phyloP scores from a whole-genome alignment of 2,888 invertebrate species.

The Mimumesa dahlbomi region DNA sequence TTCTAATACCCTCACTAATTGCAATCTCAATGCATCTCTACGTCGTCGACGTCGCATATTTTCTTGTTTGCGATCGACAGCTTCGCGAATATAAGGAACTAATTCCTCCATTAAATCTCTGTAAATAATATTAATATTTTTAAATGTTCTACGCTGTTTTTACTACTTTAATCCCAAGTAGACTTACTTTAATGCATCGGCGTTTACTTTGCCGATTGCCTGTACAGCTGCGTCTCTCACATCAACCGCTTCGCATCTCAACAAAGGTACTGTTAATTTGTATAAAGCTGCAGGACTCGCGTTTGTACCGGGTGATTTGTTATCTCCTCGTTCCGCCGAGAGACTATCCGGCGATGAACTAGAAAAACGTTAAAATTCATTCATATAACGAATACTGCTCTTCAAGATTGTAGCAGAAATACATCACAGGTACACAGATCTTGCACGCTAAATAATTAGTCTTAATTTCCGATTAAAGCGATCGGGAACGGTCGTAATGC shows the following conservation, averaged over 20 bases:
- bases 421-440: constrained; percentile 20
- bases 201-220: constrained; percentile 97
- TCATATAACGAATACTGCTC: background rate
- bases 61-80: constrained; percentile 98
- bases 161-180: background rate
- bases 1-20: constrained; percentile 95
- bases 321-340: constrained; percentile 90
- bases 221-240: constrained; percentile 96
- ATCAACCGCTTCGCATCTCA: constrained; percentile 96
- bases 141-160: background rate
- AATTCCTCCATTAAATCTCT: constrained; percentile 99
- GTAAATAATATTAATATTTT: constrained; percentile 49
- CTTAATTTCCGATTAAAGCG: constrained; percentile 47
- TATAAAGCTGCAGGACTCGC: constrained; percentile 93
- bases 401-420: background rate
- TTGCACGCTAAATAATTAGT: constrained; percentile 32
- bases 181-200: constrained; percentile 94
- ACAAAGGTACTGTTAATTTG: constrained; percentile 94
- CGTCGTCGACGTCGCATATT: constrained; percentile 95
- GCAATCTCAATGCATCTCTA: constrained; percentile 94
- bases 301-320: constrained; percentile 86
- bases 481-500: constrained; percentile 64
- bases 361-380: constrained; percentile 67
- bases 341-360: constrained; percentile 96
- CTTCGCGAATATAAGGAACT: constrained; percentile 94